Conservation (phyloP, 2,888 invertebrate species). For the Drosophila anceps region DNA sequence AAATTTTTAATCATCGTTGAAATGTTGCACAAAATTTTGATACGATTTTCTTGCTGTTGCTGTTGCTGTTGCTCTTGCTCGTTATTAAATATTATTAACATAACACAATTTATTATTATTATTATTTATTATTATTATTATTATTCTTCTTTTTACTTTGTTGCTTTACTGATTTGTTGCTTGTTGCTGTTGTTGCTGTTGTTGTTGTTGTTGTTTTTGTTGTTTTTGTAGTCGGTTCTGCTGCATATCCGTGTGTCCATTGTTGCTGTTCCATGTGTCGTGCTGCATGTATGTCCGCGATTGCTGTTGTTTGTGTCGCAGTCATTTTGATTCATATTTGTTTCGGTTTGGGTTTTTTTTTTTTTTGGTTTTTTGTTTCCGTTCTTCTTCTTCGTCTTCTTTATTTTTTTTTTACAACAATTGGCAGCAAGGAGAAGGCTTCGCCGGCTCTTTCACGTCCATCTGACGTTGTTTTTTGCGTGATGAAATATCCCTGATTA, state of each 20-base stretch:
- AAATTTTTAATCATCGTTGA: constrained; percentile 45
- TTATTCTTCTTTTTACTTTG: constrained; percentile 31
- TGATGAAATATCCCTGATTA: constrained; percentile 86
- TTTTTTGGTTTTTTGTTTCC: not conserved
- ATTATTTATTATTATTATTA: constrained; percentile 22
- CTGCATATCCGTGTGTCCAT: constrained; percentile 29
- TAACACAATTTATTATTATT: constrained; percentile 37
- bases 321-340: not conserved
- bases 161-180: constrained; percentile 10
- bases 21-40: constrained; percentile 54
- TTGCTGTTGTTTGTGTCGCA: constrained; percentile 4
- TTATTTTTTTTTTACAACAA: constrained; percentile 81
- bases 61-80: constrained; percentile 21
- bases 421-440: constrained; percentile 86
- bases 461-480: constrained; percentile 86
- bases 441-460: constrained; percentile 85
- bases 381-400: not conserved
- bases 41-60: constrained; percentile 26
- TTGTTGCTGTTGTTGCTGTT: constrained; percentile 36
- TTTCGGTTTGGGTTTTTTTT: not conserved
- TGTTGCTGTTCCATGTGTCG: constrained; percentile 31
- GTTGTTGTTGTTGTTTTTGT: constrained; percentile 40
- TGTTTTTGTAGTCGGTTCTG: constrained; percentile 39
- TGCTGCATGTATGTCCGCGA: constrained; percentile 7
- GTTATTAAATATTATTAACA: constrained; percentile 29